Evolutionary conservation across 2,888 invertebrate species (phyloP), one percentile per base, ranked within the genome.

Genomic region (Listrodromus nycthemerus): DNA sequence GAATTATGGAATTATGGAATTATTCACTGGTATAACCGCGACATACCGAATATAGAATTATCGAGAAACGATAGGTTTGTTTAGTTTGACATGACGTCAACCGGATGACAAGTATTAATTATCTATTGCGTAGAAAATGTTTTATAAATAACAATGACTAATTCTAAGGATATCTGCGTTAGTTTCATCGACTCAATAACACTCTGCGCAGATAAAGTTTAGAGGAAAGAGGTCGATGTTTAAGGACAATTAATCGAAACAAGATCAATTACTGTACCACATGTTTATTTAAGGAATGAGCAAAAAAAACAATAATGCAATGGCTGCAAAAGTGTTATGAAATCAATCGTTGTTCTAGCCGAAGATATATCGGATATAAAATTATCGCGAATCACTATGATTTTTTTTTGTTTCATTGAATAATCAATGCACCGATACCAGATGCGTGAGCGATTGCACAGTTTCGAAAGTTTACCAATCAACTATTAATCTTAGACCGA

Each of bases 91-190:
- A 37, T 37, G 0, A 37, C 8, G 37, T 37, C 0, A 37, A 37
- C 10, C 2, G 37, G 2, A 37, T 37, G 1, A 37, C 37, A 37
- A 37, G 10, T 37, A 37, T 37, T 89, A 89, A 89, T 87, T 86
- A 87, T 90, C 87, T 89, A 86, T 86, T 87, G 86, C 90, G 90
- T 91, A 87, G 87, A 88, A 86, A 89, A 89, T 86, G 84, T 92
- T 92, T 92, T 91, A 86, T 92, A 92, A 92, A 92, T 92, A 92
- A 92, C 91, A 87, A 86, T 86, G 85, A 84, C 84, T 24, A 89
- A 88, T 85, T 80, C 71, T 82, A 50, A 76, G 67, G 21, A 63
- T 19, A 30, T 16, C 2, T n/a, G 16, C 7, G 21, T 27, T 30
- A 13, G 6, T 65, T 13, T 61, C 3, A 13, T 27, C 30, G 45